Conservation (phyloP, 1,140 invertebrate species). For the Conus betulinus region DNA sequence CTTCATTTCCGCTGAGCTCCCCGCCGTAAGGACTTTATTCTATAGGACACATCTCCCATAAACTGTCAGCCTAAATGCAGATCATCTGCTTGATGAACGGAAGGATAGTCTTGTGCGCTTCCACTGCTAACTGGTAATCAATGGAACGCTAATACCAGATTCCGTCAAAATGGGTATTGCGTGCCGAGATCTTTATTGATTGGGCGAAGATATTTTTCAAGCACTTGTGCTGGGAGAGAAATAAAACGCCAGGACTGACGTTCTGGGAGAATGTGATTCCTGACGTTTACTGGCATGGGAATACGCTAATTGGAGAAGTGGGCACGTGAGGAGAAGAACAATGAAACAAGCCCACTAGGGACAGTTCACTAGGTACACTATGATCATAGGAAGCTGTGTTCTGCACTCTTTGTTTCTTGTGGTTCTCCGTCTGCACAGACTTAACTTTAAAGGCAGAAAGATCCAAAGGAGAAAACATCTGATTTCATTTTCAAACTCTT, state of each 20-base stretch:
- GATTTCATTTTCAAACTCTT: too few species aligned
- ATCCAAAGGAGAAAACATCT: too few species aligned
- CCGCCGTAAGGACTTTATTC: background rate
- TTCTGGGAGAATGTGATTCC: background rate
- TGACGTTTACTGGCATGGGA: background rate
- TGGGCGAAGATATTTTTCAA: background rate
- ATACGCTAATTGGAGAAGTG: background rate
- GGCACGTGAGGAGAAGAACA: background rate
- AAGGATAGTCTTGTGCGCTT: background rate
- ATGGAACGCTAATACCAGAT: constrained; percentile 22
- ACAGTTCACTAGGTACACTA: too few species aligned
- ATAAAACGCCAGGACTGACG: background rate
- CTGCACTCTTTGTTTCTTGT: too few species aligned
- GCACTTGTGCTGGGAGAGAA: background rate
- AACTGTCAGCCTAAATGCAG: background rate
- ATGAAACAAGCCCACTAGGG: background rate
- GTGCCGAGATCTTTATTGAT: constrained; percentile 15
- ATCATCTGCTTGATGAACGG: constrained; percentile 8
- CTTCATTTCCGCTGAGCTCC: background rate
- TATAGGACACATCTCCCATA: background rate
- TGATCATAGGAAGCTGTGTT: too few species aligned
- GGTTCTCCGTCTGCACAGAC: too few species aligned
- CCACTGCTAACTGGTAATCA: constrained; percentile 11
- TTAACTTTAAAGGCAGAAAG: too few species aligned
- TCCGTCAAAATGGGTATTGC: constrained; percentile 23